Conservation (phyloP, 2,888 invertebrate species). For the Altica lythri region DNA sequence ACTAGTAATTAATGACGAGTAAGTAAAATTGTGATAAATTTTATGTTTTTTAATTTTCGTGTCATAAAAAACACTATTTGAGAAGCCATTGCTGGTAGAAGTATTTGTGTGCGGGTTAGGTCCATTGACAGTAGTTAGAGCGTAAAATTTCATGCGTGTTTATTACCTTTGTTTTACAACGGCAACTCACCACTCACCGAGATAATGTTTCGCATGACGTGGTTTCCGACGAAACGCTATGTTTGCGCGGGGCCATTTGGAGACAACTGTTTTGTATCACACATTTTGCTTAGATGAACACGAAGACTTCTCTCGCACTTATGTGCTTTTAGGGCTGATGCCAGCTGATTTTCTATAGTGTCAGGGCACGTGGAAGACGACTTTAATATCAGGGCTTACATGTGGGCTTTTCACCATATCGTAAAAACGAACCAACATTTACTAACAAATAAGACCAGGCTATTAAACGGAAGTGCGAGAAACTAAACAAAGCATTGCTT, state of each 20-base stretch:
- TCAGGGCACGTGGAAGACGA: conserved; percentile 2
- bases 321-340: conserved; percentile 10
- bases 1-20: too few relatives aligned
- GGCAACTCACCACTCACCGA: conserved; percentile 6
- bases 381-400: not conserved
- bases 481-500: too few relatives aligned
- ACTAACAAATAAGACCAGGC: too few relatives aligned
- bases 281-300: conserved; percentile 20
- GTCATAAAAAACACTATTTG: not conserved
- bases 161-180: conserved; percentile 31
- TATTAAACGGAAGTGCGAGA: too few relatives aligned
- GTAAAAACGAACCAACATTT: too few relatives aligned
- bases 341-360: conserved; percentile 1
- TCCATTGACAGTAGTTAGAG: conserved; percentile 23
- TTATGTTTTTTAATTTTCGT: too few relatives aligned
- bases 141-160: conserved; percentile 27
- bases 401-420: not conserved
- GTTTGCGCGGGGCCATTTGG: conserved; percentile 9
- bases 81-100: not conserved
- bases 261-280: conserved; percentile 16
- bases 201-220: conserved; percentile 23
- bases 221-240: conserved; percentile 19
- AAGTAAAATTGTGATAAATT: too few relatives aligned
- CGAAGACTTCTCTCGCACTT: conserved; percentile 4
- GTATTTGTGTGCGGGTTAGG: conserved; percentile 6